Conservation (phyloP, 2,113 vertebrate genomes). For the Saccopteryx bilineata region DNA sequence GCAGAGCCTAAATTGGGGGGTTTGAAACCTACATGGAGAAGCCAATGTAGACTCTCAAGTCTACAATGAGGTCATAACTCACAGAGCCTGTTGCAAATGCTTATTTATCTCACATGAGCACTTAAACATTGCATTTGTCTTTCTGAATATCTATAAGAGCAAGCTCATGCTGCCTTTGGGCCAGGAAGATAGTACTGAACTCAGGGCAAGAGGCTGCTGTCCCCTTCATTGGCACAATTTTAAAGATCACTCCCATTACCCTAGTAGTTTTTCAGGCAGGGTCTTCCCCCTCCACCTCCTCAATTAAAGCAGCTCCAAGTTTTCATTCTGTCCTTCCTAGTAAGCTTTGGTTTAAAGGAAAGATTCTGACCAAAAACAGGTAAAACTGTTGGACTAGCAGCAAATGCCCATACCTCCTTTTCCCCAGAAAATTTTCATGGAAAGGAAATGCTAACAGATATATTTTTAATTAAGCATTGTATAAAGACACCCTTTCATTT, state of each 20-base stretch:
- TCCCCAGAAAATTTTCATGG: not conserved
- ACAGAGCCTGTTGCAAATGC: not conserved
- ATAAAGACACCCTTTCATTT: conserved; percentile 39
- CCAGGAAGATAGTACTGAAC: conserved; percentile 18
- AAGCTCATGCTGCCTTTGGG: not conserved
- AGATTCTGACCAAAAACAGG: not conserved
- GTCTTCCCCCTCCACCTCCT: not conserved
- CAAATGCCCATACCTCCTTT: not conserved
- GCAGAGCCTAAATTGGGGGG: not conserved
- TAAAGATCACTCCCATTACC: not conserved
- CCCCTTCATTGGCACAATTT: not conserved
- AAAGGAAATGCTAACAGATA: not conserved
- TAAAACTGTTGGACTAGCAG: not conserved
- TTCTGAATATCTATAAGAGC: not conserved
- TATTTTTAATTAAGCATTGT: conserved; percentile 12
- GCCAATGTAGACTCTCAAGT: not conserved
- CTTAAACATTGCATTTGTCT: not conserved
- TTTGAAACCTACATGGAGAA: conserved; percentile 4
- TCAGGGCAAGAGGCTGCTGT: not conserved
- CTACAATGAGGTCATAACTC: not conserved
- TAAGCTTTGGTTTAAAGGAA: conserved; percentile 2
- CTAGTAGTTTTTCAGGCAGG: not conserved
- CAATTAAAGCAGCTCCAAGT: not conserved
- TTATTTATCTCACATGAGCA: not conserved
- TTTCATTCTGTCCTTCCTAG: not conserved